Percentiles rank a stretch among this genome's conserved stretches.
Evolutionary conservation across 2,888 invertebrate species (phyloP).

Genomic region (Rugalucina vietnamica): DNA sequence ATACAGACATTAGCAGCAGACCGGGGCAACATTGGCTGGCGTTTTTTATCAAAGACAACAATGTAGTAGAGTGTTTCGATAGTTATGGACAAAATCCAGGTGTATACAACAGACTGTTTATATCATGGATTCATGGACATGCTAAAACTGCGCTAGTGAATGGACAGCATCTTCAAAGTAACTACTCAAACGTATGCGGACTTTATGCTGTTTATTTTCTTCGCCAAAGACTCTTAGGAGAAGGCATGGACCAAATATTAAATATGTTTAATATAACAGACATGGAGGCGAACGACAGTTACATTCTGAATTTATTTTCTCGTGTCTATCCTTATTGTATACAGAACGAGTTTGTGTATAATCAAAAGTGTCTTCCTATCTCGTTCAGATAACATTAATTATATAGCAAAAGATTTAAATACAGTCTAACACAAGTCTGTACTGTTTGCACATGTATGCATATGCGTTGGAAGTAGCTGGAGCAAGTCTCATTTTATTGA

Average conservation of each 20-base stretch:
- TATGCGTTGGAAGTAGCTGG: no score
- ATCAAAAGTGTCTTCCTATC: no score
- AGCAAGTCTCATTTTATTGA: no score
- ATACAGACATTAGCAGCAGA: neutral
- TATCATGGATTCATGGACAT: neutral
- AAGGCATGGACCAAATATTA: neutral
- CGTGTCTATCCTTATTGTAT: neutral
- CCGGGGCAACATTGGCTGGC: neutral
- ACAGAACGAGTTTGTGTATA: no score
- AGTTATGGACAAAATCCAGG: conserved; percentile 10
- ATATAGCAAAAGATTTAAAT: no score
- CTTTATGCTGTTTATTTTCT: conserved; percentile 28
- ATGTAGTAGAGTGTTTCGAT: conserved; percentile 1
- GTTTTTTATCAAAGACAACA: neutral
- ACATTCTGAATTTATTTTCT: neutral
- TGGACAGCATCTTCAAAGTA: conserved; percentile 22
- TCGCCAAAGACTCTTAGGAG: neutral
- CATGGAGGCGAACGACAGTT: neutral
- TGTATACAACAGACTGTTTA: neutral
- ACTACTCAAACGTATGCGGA: conserved; percentile 29
- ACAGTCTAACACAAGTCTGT: no score
- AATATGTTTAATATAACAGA: neutral
- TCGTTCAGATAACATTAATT: no score
- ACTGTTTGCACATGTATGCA: no score
- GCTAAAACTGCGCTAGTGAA: neutral